These are phyloP conservation scores for Amazona vittata DNA, from an alignment of 2,113 vertebrate genomes.

Conservation along the genomic window DNA sequence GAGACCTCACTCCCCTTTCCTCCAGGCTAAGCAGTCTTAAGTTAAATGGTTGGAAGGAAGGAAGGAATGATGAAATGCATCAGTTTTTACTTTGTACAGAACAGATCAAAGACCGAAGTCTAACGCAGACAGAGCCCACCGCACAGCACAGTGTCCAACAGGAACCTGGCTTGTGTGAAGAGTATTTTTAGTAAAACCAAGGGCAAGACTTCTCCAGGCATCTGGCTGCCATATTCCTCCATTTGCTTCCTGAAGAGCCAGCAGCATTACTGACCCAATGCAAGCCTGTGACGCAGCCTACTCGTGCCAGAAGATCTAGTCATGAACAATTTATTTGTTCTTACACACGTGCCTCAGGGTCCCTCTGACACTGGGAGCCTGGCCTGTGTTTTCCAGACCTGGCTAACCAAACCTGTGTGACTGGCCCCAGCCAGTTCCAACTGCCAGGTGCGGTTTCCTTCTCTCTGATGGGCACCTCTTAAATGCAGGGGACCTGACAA, in stretches of 20 bases:
- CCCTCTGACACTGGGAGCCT: neutral
- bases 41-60: neutral
- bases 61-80: neutral
- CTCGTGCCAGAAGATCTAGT: neutral
- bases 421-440: neutral
- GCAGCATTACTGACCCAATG: neutral
- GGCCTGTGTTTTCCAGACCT: neutral
- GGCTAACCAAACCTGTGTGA: neutral
- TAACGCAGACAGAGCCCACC: neutral
- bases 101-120: neutral
- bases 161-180: neutral
- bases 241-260: neutral
- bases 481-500: fast-evolving
- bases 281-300: neutral
- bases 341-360: neutral
- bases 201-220: neutral
- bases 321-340: neutral
- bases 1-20: neutral
- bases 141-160: fast-evolving
- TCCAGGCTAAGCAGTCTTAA: fast-evolving
- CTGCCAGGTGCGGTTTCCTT: neutral
- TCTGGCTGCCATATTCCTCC: neutral
- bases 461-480: neutral
- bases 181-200: neutral
- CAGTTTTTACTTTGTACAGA: neutral